Evolutionary conservation across 2,888 invertebrate genomes (phyloP), one percentile per base, ranked within the genome.

Genomic region (Phyto melanocephala): DNA sequence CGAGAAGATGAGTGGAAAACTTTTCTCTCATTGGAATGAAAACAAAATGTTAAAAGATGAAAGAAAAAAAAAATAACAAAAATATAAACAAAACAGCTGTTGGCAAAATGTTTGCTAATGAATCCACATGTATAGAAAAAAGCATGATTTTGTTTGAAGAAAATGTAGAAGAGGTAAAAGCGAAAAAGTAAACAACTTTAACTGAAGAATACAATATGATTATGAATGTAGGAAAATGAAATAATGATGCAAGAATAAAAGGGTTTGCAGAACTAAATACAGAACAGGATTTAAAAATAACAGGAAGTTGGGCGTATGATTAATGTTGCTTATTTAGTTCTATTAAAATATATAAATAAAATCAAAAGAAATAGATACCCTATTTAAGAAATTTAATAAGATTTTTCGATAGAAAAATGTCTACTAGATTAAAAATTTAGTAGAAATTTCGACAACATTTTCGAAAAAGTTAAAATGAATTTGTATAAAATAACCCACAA

Each of bases 31-130:
- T 22, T 72, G 79, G 79, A 79, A 74, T 37, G 15, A 40, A 11
- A 28, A 67, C 40, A 79, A 79, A 65, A 37, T 63, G 58, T 63
- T 56, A 56, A 58, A 40, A 37, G 13, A 6, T 17, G 28, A 50
- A 40, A 37, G 2, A 70, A 68, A 17, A 47, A 28, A 20, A 68
- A 28, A n/a, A n/a, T n/a, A n/a, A n/a, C n/a, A n/a, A n/a, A n/a
- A n/a, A n/a, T n/a, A n/a, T 40, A 65, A 70, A 15, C 63, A 45
- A 71, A 82, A 79, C 82, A 82, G 82, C 82, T 82, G 82, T 81
- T 81, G 58, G 62, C 10, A 74, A 71, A 50, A 58, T 78, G 67
- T 68, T 63, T 58, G 33, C 1, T n/a, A 3, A 28, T 37, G 52
- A 24, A 56, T 1, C 2, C 35, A 8, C 28, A 28, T 28, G 28